Base-by-base conservation (phyloP, 2,888 invertebrate species). In the Orthosia incerta region DNA sequence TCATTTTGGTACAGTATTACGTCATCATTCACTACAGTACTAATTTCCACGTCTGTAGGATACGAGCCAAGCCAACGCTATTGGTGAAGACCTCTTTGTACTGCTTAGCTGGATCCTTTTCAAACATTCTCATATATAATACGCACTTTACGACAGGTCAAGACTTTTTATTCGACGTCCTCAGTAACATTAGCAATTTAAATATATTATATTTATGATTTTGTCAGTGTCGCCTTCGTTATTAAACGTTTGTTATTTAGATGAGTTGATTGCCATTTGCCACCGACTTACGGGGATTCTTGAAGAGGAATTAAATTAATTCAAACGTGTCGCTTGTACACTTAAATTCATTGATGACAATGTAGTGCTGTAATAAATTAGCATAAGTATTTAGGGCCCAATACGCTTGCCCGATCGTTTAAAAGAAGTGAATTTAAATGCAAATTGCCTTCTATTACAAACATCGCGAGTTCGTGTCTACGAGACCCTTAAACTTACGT, bases 1-100 rank as follows among this genome's bases (percentile, higher is more conserved):
- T 94, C 94, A 93, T 91, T 93, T 92, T 87, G 90, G 92, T 86
- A 82, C 89, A 85, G 82, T 84, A 87, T 94, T 92, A 93, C 95
- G 94, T 95, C 95, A 95, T 85, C 87, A 81, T 86, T 89, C 87
- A 87, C 88, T 89, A 91, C 88, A 86, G 86, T 86, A 85, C 85
- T 85, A 86, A 88, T 89, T 87, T 86, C 86, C 83, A 86, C 79
- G 79, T 83, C 77, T 83, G 74, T 79, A 79, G 71, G 64, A 66
- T 69, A 76, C 59, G 12, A 76, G 20, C 50, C 84, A 82, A 79
- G 76, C 79, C 76, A 86, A 84, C 72, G 70, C 62, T 84, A 78
- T 86, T 79, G 80, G 80, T 79, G 83, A 81, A 86, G 82, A 87
- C 85, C 82, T 87, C 84, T 85, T 82, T 81, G 74, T 78, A 74